Evolutionary conservation across 2,888 invertebrate species (phyloP), one percentile per base, ranked within the genome.

Genomic region (Diarsia rubi): DNA sequence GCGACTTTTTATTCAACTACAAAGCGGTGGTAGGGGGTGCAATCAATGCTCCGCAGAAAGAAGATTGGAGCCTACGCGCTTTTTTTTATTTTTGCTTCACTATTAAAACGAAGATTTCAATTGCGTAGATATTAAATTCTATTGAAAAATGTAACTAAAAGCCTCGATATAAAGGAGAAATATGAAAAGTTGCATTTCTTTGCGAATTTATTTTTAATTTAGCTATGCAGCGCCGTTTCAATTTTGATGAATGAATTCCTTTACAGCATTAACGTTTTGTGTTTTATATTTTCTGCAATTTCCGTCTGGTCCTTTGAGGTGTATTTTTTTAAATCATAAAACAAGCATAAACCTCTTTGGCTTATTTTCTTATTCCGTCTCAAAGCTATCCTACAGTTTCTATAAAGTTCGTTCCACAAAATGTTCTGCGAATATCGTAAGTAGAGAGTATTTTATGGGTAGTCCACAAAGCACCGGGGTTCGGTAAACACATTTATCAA

Each of bases 1-100:
- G 90, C 90, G 91, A 89, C 91, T 94, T 94, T 94, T 95, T 95
- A 94, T 94, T 93, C 90, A 92, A 93, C 92, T 93, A 94, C 92
- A 94, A 92, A 92, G 92, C 91, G 90, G 90, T 92, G 91, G 92
- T 88, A 82, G 91, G 91, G 90, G 91, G 91, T 88, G 93, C 94
- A 95, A 96, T 96, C 95, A 94, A 95, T 95, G 95, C 92, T 92
- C 88, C 87, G 89, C 89, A 90, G 92, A 92, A 92, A 88, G 90
- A 92, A 92, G 90, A 93, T 92, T 91, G 90, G 86, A 88, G 91
- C 90, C 92, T 92, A 90, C 92, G 91, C 89, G 88, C 78, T 87
- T 90, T 91, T 42, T 66, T 90, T 91, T 89, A 89, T 91, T 93
- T 92, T 93, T 92, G 85, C 88, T 88, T 88, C 86, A 90, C 90